Evolutionary conservation across 2,113 vertebrate genomes (phyloP), one percentile per base, ranked within the genome.

Genomic region (Clupea harengus): DNA sequence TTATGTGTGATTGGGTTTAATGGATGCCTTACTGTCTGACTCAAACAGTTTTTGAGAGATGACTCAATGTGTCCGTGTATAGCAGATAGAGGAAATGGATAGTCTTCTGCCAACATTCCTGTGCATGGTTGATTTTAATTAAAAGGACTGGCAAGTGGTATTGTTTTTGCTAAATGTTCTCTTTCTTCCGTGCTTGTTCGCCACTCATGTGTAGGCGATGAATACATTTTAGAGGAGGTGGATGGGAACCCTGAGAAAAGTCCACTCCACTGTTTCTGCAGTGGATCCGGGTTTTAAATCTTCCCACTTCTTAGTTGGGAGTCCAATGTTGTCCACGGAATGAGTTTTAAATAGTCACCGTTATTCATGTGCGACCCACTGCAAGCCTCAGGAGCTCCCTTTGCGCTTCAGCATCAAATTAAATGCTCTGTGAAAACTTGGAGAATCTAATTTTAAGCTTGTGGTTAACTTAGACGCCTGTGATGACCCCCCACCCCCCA

Each of bases 91-190:
- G 28, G 50, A 72, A 86, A 50, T 83, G 82, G 60, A 46, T n/a
- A 52, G 25, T 45, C 18, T 45, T 81, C 84, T 82, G 82, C 78
- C 67, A 81, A 44, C 22, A 49, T 25, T 45, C 20, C 47, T 44
- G 45, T 83, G 83, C 81, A 85, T 84, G 81, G 83, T 6, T 86
- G 85, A 60, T 45, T 85, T 86, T 83, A 85, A 83, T 84, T 82
- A 84, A 88, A 86, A 10, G 13, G 81, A 22, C 46, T 83, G 54
- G 8, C 3, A 22, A 52, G 47, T 50, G n/a, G 52, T 52, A 20
- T 86, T 86, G 44, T 83, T 84, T 82, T 83, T 83, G 45, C 60
- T 45, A 20, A 45, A 60, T 64, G 45, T 64, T 6, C 28, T 83
- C 82, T 67, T 18, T 60, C 57, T 57, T 9, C 22, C 32, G 10